Conservation (phyloP, 2,797 vertebrate genomes). For the Amblyopsis hoosieri region DNA sequence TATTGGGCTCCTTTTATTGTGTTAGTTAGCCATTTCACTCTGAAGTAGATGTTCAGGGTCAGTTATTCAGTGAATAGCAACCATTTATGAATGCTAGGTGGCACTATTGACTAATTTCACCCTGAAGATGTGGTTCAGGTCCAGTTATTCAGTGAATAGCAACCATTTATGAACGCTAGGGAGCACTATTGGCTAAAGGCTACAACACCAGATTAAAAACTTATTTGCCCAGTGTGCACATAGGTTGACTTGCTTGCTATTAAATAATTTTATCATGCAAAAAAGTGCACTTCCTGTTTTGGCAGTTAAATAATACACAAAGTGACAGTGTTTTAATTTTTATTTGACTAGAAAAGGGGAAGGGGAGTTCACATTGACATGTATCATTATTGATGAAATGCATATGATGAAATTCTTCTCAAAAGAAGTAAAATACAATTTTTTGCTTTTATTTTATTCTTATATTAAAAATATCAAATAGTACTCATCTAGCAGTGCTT, state of each 20-base stretch:
- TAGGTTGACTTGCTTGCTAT: too few relatives aligned
- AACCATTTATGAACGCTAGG: background rate
- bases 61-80: background rate
- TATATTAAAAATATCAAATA: constrained; percentile 86
- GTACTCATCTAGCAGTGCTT: constrained; percentile 81
- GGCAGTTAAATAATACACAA: constrained; percentile 26
- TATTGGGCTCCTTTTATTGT: too few relatives aligned
- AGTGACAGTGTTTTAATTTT: constrained; percentile 71
- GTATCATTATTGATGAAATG: constrained; percentile 80
- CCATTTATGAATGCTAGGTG: background rate
- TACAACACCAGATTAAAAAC: too few relatives aligned
- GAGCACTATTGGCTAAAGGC: background rate
- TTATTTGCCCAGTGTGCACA: too few relatives aligned
- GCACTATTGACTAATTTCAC: background rate
- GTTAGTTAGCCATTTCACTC: too few relatives aligned
- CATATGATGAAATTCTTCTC: constrained; percentile 78
- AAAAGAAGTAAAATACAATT: constrained; percentile 80
- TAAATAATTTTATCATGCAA: too few relatives aligned
- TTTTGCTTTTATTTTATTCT: constrained; percentile 74
- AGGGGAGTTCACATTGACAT: constrained; percentile 79
- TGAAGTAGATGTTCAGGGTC: too few relatives aligned
- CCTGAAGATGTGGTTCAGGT: too few relatives aligned
- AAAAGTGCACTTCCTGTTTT: too few relatives aligned
- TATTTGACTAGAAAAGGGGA: constrained; percentile 73
- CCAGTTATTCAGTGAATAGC: background rate